These are phyloP conservation scores for Pseudachorutes palmiensis DNA, from an alignment of 1,140 invertebrate genomes.

Conservation along the genomic window DNA sequence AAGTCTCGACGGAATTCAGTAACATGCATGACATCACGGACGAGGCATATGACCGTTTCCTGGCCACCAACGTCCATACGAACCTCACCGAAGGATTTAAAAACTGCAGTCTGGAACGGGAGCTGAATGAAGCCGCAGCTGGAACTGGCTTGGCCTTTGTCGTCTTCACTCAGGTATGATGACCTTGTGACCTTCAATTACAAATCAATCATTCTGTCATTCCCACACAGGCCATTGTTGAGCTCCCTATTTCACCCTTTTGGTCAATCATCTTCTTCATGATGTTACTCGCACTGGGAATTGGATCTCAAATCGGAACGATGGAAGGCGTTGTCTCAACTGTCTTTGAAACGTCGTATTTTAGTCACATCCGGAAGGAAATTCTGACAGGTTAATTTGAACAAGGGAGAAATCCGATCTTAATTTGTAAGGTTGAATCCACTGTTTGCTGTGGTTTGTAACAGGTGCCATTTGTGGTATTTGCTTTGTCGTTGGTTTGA, in stretches of 20 bases:
- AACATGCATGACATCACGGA: slow-evolving; percentile 26
- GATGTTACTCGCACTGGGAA: slow-evolving; percentile 78
- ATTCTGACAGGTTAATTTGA: slow-evolving; percentile 63
- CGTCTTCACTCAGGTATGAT: slow-evolving; percentile 17
- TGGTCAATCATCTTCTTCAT: slow-evolving; percentile 90
- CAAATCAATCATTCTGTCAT: slow-evolving; percentile 40
- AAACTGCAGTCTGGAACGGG: slow-evolving; percentile 57
- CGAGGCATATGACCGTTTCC: slow-evolving; percentile 28
- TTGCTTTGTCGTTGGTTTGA: slow-evolving; percentile 75
- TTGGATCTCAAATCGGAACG: slow-evolving; percentile 86
- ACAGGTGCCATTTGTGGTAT: slow-evolving; percentile 68
- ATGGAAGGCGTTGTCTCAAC: slow-evolving; percentile 72
- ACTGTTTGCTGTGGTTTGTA: slow-evolving; percentile 31
- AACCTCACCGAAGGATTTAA: slow-evolving; percentile 23
- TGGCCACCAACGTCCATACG: slow-evolving; percentile 19
- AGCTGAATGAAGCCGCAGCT: slow-evolving; percentile 77
- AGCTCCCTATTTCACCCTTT: slow-evolving; percentile 78
- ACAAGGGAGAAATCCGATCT: too few species aligned
- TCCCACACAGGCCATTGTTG: slow-evolving; percentile 83
- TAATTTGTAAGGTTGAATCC: too few species aligned
- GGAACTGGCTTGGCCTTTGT: slow-evolving; percentile 87
- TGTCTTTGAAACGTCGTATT: slow-evolving; percentile 82
- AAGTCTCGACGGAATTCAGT: slow-evolving; percentile 15
- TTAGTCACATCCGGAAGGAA: slow-evolving; percentile 76
- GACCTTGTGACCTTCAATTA: neutral